A percentile compares a stretch with the other conserved stretches of the same genome.
Evolutionary conservation across 2,888 invertebrate species (phyloP).

Genomic region (Hymenopus coronatus): DNA sequence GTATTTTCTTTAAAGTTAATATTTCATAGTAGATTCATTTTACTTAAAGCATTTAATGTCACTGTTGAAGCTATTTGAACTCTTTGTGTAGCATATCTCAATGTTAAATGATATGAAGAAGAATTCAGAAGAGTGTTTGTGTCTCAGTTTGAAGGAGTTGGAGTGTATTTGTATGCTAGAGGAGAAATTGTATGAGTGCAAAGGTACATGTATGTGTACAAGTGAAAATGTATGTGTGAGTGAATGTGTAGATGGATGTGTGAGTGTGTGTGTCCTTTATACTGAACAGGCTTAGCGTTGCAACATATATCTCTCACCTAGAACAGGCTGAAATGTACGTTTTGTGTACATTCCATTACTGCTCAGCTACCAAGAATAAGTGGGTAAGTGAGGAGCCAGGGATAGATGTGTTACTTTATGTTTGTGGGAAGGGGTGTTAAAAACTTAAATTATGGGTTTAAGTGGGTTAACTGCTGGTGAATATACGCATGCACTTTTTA

Average conservation of each 20-base stretch:
- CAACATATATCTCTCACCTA: conserved; percentile 13
- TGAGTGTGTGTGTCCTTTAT: conserved; percentile 2
- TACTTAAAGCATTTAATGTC: background rate
- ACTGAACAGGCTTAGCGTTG: conserved; percentile 5
- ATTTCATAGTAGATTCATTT: background rate
- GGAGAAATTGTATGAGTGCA: background rate
- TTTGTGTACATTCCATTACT: background rate
- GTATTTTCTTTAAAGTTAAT: background rate
- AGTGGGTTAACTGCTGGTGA: background rate
- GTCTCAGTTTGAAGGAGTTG: background rate
- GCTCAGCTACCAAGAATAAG: background rate
- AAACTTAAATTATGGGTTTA: background rate
- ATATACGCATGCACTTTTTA: background rate
- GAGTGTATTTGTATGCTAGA: background rate
- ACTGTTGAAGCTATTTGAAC: background rate
- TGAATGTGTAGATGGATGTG: background rate
- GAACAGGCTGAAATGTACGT: background rate
- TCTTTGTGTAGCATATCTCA: background rate
- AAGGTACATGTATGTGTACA: background rate
- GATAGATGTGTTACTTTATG: background rate
- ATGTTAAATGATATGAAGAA: background rate
- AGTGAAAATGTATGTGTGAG: background rate
- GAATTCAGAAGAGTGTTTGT: background rate
- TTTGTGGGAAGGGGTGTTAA: background rate
- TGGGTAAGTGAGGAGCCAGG: background rate